Conservation (phyloP, 2,888 invertebrate genomes). For the Habrosyne pyritoides region DNA sequence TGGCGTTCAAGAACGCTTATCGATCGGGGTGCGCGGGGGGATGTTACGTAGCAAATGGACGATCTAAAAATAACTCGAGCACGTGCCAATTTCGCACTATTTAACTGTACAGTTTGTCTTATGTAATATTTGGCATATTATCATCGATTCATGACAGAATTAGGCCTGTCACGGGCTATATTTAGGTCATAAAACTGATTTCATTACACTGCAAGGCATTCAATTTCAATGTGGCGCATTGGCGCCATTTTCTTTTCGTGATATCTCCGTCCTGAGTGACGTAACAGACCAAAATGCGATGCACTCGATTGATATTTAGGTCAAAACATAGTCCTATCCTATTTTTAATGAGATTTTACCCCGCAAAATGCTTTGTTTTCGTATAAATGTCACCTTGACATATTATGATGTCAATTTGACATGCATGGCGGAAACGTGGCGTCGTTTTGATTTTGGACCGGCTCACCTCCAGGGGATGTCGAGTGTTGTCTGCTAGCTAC, state of each 20-base stretch:
- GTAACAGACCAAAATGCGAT: constrained; percentile 67
- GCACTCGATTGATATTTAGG: constrained; percentile 28
- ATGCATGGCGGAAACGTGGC: constrained; percentile 83
- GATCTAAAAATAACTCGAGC: constrained; percentile 74
- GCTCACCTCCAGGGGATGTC: constrained; percentile 79
- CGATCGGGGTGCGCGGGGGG: constrained; percentile 46
- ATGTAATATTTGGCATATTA: constrained; percentile 23
- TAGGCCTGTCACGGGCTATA: constrained; percentile 4
- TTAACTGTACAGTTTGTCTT: constrained; percentile 19
- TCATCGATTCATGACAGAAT: neutral
- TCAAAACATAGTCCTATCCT: constrained; percentile 26
- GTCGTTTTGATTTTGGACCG: constrained; percentile 70
- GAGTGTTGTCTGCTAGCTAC: constrained; percentile 74
- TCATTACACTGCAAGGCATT: constrained; percentile 3
- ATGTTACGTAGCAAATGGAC: constrained; percentile 44
- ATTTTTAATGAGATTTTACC: constrained; percentile 48
- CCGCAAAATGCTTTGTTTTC: constrained; percentile 71
- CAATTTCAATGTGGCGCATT: constrained; percentile 50
- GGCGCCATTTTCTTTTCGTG: constrained; percentile 82
- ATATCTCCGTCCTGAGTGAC: constrained; percentile 67
- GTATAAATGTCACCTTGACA: constrained; percentile 82
- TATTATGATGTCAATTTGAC: constrained; percentile 81
- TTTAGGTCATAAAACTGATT: neutral
- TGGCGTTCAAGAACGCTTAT: constrained; percentile 29
- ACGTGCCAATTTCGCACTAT: constrained; percentile 59